A percentile compares a stretch with the other conserved stretches of the same genome.
These are phyloP conservation scores for Anoplolepis gracilipes DNA, from an alignment of 1,140 invertebrate species.

Conservation along the genomic window DNA sequence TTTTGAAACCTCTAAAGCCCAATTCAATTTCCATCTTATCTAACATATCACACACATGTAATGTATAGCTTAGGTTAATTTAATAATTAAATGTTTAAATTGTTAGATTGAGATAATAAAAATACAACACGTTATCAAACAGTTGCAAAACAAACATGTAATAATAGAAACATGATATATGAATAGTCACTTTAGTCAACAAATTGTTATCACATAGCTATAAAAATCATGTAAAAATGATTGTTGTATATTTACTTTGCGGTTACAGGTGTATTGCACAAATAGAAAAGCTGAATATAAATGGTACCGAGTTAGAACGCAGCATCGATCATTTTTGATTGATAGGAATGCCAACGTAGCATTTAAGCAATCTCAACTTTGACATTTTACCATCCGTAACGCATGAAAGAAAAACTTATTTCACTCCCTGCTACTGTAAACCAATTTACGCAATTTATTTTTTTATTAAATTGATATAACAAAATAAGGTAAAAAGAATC, in stretches of 20 bases:
- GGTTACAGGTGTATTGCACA: background rate
- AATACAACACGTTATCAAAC: background rate
- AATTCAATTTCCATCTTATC: background rate
- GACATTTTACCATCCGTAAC: constrained; percentile 31
- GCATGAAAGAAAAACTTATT: constrained; percentile 8
- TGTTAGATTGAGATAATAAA: background rate
- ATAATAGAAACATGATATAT: background rate
- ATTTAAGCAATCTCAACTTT: constrained; percentile 52
- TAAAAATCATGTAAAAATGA: constrained; percentile 41
- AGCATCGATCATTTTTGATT: constrained; percentile 39
- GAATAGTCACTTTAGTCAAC: background rate
- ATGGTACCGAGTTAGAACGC: background rate
- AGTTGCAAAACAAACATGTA: background rate
- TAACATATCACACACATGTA: background rate
- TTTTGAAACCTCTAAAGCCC: background rate
- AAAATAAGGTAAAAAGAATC: background rate
- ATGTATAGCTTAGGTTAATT: background rate
- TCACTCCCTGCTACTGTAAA: background rate
- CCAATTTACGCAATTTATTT: constrained; percentile 1
- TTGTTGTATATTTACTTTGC: constrained; percentile 5
- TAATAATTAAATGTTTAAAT: constrained; percentile 24
- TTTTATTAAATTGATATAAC: background rate
- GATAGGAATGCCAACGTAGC: constrained; percentile 1
- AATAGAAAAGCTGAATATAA: constrained; percentile 17
- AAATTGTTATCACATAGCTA: constrained; percentile 10